Evolutionary conservation across 2,113 vertebrate genomes (phyloP), one percentile per base, ranked within the genome.

Genomic region (Hypocryptadius cinnamomeus): DNA sequence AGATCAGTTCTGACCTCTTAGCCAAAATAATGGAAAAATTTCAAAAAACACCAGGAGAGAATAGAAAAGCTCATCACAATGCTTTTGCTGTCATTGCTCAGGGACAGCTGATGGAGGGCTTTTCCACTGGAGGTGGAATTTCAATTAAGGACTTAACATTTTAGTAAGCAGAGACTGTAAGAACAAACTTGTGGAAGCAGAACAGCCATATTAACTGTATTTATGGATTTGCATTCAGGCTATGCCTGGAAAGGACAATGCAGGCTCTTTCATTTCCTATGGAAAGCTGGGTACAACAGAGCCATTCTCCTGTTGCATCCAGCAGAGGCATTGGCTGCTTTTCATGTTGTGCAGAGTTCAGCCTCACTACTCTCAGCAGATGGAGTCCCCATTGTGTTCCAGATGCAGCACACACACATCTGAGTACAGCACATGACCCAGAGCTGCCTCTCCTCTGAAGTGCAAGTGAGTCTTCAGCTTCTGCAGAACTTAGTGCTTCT

Each of bases 61-160:
- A 61, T 2, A 78, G 63, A 73, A 68, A 87, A 85, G 35, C 76
- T 78, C 72, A 79, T 86, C 82, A 86, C 92, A 95, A 92, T 78
- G 69, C 60, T 72, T 85, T 74, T 47, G n/a, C 82, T 95, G 61
- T 93, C 83, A 76, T 76, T 13, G 4, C 61, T 27, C 2, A 3
- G 54, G 51, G 64, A 80, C 44, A 73, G 69, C 79, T 92, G 87
- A 91, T 63, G 44, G 54, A 92, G 28, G 28, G 39, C 40, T 78
- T 60, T 83, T 89, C 72, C 48, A 59, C 82, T 95, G 90, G 93
- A 94, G 94, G 90, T 93, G 94, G 94, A 96, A 96, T 96, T 88
- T 92, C 92, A 94, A 86, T 95, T 51, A 94, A 88, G 69, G 33
- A 81, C 57, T 93, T 91, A 61, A 65, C 77, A 90, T 94, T 96